These are phyloP conservation scores for Tribolium madens DNA, from an alignment of 1,140 invertebrate species.

Conservation along the genomic window DNA sequence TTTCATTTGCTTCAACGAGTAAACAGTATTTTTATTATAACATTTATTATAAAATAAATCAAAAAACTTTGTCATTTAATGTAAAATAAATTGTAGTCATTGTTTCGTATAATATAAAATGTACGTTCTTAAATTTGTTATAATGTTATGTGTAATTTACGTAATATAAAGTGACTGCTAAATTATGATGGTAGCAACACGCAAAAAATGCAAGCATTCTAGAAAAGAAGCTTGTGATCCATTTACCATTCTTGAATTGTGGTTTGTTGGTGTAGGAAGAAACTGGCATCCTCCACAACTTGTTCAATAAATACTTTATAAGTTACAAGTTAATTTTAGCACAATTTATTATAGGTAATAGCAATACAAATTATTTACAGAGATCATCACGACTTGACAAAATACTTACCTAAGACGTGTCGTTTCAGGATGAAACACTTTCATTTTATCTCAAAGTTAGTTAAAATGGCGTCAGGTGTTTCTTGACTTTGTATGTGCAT, in stretches of 20 bases:
- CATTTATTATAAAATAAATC: too few species aligned
- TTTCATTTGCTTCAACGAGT: background rate
- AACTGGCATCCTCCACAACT: background rate
- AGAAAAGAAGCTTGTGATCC: background rate
- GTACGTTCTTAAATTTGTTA: too few species aligned
- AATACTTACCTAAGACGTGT: background rate
- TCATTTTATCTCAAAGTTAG: background rate
- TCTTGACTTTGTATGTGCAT: background rate
- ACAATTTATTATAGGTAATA: too few species aligned
- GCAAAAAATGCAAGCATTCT: background rate
- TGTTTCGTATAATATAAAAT: background rate
- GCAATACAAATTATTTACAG: background rate
- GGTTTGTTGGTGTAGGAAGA: background rate
- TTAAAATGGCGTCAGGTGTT: background rate
- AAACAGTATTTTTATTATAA: too few species aligned
- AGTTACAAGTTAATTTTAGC: background rate
- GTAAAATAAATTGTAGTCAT: background rate
- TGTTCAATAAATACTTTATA: background rate
- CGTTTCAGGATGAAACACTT: background rate
- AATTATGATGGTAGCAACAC: background rate
- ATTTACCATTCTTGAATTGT: background rate
- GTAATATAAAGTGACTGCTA: background rate
- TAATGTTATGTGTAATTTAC: background rate
- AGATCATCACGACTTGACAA: too few species aligned
- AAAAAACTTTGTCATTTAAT: background rate